Evolutionary conservation across 2,888 invertebrate species (phyloP), one percentile per base, ranked within the genome.

Genomic region (Coecobrya sp.): DNA sequence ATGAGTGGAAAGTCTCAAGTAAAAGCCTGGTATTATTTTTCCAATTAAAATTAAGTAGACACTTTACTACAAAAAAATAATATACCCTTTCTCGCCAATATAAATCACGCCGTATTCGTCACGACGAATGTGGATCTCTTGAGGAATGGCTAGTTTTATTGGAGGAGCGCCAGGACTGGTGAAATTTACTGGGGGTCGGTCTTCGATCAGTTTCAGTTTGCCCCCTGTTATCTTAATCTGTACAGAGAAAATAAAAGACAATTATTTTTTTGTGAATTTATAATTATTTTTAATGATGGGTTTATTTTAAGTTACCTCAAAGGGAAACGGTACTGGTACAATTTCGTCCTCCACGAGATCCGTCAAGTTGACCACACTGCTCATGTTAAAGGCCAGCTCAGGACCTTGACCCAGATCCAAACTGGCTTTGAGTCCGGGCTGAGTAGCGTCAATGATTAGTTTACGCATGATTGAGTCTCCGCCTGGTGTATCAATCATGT

Each of bases 271-370:
- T n/a, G n/a, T n/a, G n/a, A n/a, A n/a, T n/a, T n/a, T n/a, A n/a
- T n/a, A n/a, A n/a, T n/a, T n/a, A n/a, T n/a, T n/a, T n/a, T n/a
- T n/a, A n/a, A n/a, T n/a, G n/a, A n/a, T n/a, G n/a, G n/a, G n/a
- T n/a, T n/a, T n/a, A n/a, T n/a, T n/a, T n/a, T n/a, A n/a, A n/a
- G n/a, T 45, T 95, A 98, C 98, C 96, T 98, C 97, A 95, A 98
- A 96, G 4, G 98, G 98, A 96, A 98, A 97, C 0, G 98, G 98
- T 89, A 97, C 97, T 0, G 97, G 97, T 30, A 98, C 96, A 55
- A 98, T 97, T 96, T 99, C 99, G 96, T 99, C 99, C 95, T 99
- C 99, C 0, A 98, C 96, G 93, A 99, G 97, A 96, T 98, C 98
- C 0, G 97, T 97, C 16, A 99, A 96, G 13, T 98, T 98, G 52